Percentiles rank a stretch among this genome's conserved stretches.
Conservation (phyloP, 2,113 vertebrate species). For the Eulacestoma nigropectus region DNA sequence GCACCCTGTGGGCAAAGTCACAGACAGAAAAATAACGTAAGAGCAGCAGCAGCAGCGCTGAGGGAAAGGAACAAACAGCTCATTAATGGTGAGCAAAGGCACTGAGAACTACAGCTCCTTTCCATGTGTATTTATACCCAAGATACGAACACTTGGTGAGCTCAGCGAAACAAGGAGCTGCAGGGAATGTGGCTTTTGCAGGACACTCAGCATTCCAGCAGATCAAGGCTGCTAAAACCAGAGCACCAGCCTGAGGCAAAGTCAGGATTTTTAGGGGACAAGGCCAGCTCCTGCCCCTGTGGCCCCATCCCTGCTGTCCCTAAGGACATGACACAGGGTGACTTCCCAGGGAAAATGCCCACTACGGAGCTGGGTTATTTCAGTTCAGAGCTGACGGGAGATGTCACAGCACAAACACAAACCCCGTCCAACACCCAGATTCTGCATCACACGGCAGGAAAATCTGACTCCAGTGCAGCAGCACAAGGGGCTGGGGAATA, state of each 20-base stretch:
- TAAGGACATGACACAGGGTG: neutral
- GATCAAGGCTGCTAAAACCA: conserved; percentile 17
- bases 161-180: neutral
- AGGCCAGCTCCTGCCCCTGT: neutral
- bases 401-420: conserved; percentile 62
- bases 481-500: conserved; percentile 24
- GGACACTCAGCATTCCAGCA: conserved; percentile 42
- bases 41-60: neutral
- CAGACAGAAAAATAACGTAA: neutral
- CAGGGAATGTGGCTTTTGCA: neutral
- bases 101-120: neutral
- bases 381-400: conserved; percentile 54
- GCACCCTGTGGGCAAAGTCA: neutral
- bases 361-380: conserved; percentile 52
- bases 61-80: neutral
- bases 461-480: conserved; percentile 67
- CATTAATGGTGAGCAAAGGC: neutral
- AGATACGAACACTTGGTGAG: neutral
- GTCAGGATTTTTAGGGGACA: neutral
- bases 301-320: neutral
- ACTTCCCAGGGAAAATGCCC: conserved; percentile 55
- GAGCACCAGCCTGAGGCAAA: neutral
- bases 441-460: conserved; percentile 68
- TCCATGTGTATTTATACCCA: conserved; percentile 1
- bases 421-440: neutral